Conservation (phyloP, 2,888 invertebrate species). For the Scrobipalpa atriplicella region DNA sequence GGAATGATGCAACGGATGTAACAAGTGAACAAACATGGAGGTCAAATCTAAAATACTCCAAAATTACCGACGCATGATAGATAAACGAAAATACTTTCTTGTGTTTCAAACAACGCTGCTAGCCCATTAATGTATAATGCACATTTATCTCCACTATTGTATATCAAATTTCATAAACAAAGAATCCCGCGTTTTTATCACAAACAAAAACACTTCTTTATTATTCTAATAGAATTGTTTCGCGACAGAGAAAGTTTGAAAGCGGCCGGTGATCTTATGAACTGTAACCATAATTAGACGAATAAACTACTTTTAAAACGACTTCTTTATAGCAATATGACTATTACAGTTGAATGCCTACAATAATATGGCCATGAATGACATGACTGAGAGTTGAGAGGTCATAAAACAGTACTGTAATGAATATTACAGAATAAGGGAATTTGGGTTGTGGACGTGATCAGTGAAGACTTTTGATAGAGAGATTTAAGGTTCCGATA, state of each 20-base stretch:
- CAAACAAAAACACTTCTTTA: constrained; percentile 35
- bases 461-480: not conserved
- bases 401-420: not conserved
- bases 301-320: constrained; percentile 28
- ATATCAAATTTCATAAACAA: constrained; percentile 34
- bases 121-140: not conserved
- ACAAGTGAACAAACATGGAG: not conserved
- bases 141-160: not conserved
- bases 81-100: not conserved
- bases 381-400: constrained; percentile 10
- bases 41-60: not conserved
- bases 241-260: constrained; percentile 40
- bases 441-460: constrained; percentile 9
- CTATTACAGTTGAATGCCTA: not conserved
- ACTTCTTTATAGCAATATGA: constrained; percentile 14
- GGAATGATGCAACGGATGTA: not conserved
- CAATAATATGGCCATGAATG: constrained; percentile 12
- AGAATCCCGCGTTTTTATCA: constrained; percentile 37
- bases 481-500: constrained; percentile 15
- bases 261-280: constrained; percentile 37
- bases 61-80: not conserved
- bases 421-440: constrained; percentile 19
- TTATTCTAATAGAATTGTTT: constrained; percentile 27
- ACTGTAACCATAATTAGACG: constrained; percentile 43
- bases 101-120: not conserved